Evolutionary conservation across 1,140 invertebrate genomes (phyloP), one percentile per base, ranked within the genome.

Genomic region (Drosophila orena): DNA sequence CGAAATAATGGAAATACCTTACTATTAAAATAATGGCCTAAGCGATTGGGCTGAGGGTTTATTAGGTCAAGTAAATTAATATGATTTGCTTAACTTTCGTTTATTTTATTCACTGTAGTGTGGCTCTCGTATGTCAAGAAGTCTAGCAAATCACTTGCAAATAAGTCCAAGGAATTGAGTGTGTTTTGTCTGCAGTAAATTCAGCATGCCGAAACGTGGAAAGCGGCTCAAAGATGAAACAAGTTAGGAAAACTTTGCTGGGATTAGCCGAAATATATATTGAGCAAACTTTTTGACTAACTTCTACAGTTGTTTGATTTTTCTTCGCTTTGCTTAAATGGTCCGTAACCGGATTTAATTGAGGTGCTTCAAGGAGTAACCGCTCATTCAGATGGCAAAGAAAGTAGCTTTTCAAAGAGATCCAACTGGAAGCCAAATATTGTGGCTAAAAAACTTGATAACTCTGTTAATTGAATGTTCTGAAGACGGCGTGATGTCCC

Each of bases 331-430:
- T 59, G 72, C 59, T 55, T 57, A 71, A 65, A 61, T 66, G 55
- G 47, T 4, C 34, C 40, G 42, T 46, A 79, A 56, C 75, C 55
- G 20, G 38, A 54, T 73, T 79, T 73, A 69, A 62, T 88, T 62
- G 54, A 57, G 30, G 15, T 61, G 75, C 83, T 72, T 76, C 65
- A 14, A 42, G 42, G 40, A 44, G 27, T 81, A 80, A 81, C 79
- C 61, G 54, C 73, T 81, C 54, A 86, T 71, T 70, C 71, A n/a
- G 74, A 78, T 43, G 55, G 47, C 62, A 58, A 73, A 69, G 52
- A 54, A 88, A 88, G 59, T 58, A 57, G 61, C 34, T 38, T 44
- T 42, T 37, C 49, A 56, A 78, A 74, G 85, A 65, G 43, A 52
- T 54, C 40, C 4, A 46, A 24, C 46, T 55, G 40, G 22, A 59